Base-by-base conservation (phyloP, 2,113 vertebrate genomes). In the Tragelaphus imberbis region DNA sequence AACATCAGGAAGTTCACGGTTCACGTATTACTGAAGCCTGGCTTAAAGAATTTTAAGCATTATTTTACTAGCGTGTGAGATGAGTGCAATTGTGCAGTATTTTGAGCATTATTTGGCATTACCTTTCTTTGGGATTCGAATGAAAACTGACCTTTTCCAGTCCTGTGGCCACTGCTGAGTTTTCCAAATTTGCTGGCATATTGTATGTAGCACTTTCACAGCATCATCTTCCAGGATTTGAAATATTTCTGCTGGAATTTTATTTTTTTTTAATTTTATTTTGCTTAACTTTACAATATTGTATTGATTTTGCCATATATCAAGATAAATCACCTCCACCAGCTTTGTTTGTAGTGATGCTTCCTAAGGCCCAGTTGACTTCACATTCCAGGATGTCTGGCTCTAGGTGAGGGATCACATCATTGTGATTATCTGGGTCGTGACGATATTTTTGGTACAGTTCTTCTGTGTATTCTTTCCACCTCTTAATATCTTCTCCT, bases 381-480 rank as follows among this genome's bases (percentile, higher is more conserved):
- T 65, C 61, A 65, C 30, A 33, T 65, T 65, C 61, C 61, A 33
- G 14, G 6, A 33, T 65, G 14, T 16, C 30, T 63, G 14, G 28
- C 14, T 33, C 14, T 65, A 65, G 14, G 3, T 33, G 14, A 33
- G 61, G 17, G 15, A 65, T 33, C 30, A 65, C 30, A 65, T 30
- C 30, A 33, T 33, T 0, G 0, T 65, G 15, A 4, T 65, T 33
- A 33, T 33, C 63, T 65, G 63, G 63, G 30, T 65, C 7, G 2
- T 8, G 30, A 65, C 8, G 15, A 33, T 65, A 6, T 65, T 33
- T 65, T 65, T 65, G 7, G 30, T 17, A 33, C 30, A 33, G 14
- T 65, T 65, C 30, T 65, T 33, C 30, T 65, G 30, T 65, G 63
- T 65, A 33, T 33, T 65, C 30, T 65, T 65, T 33, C 7, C 1